phyloP scores from a whole-genome alignment of 2,113 vertebrate species.

The Dissostichus mawsoni region DNA sequence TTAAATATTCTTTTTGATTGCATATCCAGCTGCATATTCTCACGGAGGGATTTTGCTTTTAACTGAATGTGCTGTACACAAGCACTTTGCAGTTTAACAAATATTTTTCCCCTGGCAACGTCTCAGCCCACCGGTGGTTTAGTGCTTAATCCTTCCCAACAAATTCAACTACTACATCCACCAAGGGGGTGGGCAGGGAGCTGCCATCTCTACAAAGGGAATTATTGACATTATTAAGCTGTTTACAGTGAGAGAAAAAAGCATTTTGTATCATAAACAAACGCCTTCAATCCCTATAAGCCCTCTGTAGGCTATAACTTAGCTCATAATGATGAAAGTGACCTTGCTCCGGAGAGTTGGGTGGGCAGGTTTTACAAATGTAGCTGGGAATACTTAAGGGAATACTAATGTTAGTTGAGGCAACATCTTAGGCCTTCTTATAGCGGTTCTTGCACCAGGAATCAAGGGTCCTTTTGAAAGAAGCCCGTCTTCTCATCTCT shows the following conservation, averaged over 20 bases:
- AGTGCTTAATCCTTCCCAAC: slow-evolving; percentile 75
- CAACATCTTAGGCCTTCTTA: slow-evolving; percentile 69
- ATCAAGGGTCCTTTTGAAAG: slow-evolving; percentile 73
- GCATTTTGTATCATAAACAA: slow-evolving; percentile 66
- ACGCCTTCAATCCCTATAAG: slow-evolving; percentile 53
- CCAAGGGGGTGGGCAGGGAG: slow-evolving; percentile 62
- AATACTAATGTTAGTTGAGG: slow-evolving; percentile 77
- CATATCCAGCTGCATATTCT: slow-evolving; percentile 78
- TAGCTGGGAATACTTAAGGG: slow-evolving; percentile 59
- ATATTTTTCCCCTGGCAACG: slow-evolving; percentile 80
- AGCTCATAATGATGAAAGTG: slow-evolving; percentile 67
- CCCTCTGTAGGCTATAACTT: slow-evolving; percentile 51
- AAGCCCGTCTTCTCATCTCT: slow-evolving; percentile 73
- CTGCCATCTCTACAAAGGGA: slow-evolving; percentile 76
- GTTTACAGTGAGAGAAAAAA: slow-evolving; percentile 63
- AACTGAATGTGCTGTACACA: slow-evolving; percentile 82
- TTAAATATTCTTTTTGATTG: slow-evolving; percentile 85
- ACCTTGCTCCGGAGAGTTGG: slow-evolving; percentile 66
- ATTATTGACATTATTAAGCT: slow-evolving; percentile 80
- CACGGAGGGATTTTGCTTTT: slow-evolving; percentile 78
- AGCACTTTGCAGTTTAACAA: slow-evolving; percentile 84
- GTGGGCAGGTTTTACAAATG: slow-evolving; percentile 73
- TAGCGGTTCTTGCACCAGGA: slow-evolving; percentile 62
- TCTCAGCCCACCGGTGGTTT: slow-evolving; percentile 79
- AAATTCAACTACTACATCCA: slow-evolving; percentile 67